phyloP scores from a whole-genome alignment of 2,113 vertebrate genomes.

The Sinocyclocheilus grahami region DNA sequence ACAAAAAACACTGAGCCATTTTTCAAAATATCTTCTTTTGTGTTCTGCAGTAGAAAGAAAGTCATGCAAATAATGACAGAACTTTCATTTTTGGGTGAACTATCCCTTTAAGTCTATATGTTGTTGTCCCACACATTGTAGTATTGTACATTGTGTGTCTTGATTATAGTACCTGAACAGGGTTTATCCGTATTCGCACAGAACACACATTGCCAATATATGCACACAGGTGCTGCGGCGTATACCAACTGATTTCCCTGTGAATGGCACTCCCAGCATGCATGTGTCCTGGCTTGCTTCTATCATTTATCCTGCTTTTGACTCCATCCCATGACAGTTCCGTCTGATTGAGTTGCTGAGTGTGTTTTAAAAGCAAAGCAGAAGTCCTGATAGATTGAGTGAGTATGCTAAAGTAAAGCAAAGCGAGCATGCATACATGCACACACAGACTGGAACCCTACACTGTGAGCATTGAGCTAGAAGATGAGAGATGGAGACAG shows the following conservation, averaged over 20 bases:
- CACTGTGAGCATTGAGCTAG: conserved; percentile 70
- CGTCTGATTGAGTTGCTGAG: conserved; percentile 15
- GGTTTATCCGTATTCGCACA: background rate
- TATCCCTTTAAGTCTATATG: background rate
- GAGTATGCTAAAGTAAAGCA: conserved; percentile 34
- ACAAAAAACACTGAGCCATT: background rate
- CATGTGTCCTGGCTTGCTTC: background rate
- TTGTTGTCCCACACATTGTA: background rate
- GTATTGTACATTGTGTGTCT: background rate
- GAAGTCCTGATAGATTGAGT: conserved; percentile 22
- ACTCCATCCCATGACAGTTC: conserved; percentile 1
- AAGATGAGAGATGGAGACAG: conserved; percentile 47
- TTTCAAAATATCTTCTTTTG: background rate
- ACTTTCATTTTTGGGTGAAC: background rate
- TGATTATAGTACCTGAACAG: background rate
- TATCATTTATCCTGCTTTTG: background rate
- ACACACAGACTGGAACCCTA: conserved; percentile 58
- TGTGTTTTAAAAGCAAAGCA: conserved; percentile 21
- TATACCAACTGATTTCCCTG: conserved; percentile 6
- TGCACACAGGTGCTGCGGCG: background rate
- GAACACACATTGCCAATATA: background rate
- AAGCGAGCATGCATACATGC: conserved; percentile 5
- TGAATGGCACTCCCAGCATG: conserved; percentile 13
- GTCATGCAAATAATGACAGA: background rate
- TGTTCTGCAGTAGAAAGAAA: background rate